phyloP scores from a whole-genome alignment of 2,888 invertebrate genomes.

The Mythimna loreyi region DNA sequence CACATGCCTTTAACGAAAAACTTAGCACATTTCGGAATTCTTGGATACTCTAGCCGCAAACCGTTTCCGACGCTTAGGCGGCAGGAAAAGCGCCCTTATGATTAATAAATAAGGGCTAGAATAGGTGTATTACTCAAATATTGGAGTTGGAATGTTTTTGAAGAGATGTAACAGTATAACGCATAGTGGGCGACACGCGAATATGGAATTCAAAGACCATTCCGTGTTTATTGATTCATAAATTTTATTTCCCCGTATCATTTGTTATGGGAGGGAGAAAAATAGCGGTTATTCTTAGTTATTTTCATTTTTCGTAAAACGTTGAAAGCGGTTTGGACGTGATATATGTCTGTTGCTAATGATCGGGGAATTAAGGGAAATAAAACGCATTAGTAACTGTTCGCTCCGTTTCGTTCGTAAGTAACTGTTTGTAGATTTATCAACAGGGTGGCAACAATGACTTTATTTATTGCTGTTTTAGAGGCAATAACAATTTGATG shows the following conservation, averaged over 20 bases:
- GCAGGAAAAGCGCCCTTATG: constrained; percentile 32
- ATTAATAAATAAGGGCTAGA: constrained; percentile 27
- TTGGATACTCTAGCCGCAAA: constrained; percentile 49
- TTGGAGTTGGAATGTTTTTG: constrained; percentile 56
- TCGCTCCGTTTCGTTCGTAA: constrained; percentile 21
- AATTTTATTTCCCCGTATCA: constrained; percentile 61
- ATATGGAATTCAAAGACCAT: constrained; percentile 57
- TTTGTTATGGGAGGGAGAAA: constrained; percentile 54
- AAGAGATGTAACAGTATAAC: constrained; percentile 60
- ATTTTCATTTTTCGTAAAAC: constrained; percentile 54
- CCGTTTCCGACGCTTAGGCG: constrained; percentile 1
- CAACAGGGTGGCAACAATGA: constrained; percentile 15
- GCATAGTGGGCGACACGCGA: constrained; percentile 58
- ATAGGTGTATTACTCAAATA: constrained; percentile 30
- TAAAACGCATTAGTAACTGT: constrained; percentile 42
- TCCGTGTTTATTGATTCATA: constrained; percentile 67
- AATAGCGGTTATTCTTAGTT: constrained; percentile 53
- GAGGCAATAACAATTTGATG: constrained; percentile 36
- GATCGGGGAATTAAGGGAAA: constrained; percentile 56
- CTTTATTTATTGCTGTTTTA: constrained; percentile 39
- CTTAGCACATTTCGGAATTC: constrained; percentile 64
- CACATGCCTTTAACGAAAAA: constrained; percentile 57
- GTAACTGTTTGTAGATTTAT: constrained; percentile 33
- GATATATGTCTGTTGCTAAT: constrained; percentile 55
- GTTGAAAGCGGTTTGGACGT: constrained; percentile 51